Evolutionary conservation across 1,140 invertebrate species (phyloP), one percentile per base, ranked within the genome.

Genomic region (Babylonia areolata): DNA sequence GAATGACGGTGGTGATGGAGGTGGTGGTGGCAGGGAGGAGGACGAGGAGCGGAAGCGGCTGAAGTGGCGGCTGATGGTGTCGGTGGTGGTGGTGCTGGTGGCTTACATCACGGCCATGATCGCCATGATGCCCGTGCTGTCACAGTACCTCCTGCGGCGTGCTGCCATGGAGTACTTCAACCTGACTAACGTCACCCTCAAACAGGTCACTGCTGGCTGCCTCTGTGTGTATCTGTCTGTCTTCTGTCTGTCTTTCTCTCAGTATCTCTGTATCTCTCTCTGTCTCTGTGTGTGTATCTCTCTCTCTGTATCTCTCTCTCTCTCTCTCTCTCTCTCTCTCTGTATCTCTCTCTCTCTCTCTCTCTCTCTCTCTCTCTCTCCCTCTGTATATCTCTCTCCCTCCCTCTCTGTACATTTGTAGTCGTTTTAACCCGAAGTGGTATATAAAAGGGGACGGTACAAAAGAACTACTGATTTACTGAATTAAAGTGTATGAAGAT

Each of bases 111-210:
- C 54, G 12, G 81, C n/a, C 37, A 3, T 11, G 5, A 5, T 64
- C 9, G 5, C 81, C 1, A 15, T 69, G 33, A 35, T 20, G 11
- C 37, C 35, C 6, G 3, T 69, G 11, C 51, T 20, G 81, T 64
- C 81, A 23, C 81, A 82, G 81, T 82, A 82, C 54, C 35, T 82
- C 31, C 40, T 58, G 39, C 81, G 54, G 15, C 81, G 81, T 23
- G 35, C 71, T 28, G 81, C 54, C 37, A 6, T 28, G 54, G 54
- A 82, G 9, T 69, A 82, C 35, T 82, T 40, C 31, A 82, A 82
- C 35, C 31, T 69, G 20, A 82, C 81, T 1, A 69, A 82, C 81
- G 54, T 69, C 54, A 69, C 81, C n/a, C 39, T 3, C 20, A 39
- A 58, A 69, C 15, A 20, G 51, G 81, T 71, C n/a, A 6, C 31